Conservation (phyloP, 1,140 invertebrate genomes). For the Calliphora vicina region DNA sequence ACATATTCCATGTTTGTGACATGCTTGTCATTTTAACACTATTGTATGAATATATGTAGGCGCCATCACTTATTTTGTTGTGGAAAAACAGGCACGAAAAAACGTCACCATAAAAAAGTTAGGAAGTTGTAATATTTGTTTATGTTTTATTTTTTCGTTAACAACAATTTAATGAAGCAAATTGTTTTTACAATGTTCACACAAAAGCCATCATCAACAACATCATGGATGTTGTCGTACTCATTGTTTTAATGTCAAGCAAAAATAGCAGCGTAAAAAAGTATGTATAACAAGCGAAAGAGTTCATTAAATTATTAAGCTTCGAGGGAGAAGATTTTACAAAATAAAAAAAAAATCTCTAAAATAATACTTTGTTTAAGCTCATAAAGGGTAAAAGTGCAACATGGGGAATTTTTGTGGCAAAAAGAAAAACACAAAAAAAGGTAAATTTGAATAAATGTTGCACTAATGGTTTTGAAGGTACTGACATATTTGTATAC, state of each 20-base stretch:
- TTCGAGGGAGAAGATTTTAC: neutral
- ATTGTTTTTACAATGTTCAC: neutral
- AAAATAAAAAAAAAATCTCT: neutral
- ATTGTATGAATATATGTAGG: no score
- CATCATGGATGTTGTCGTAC: no score
- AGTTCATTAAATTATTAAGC: neutral
- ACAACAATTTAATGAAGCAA: neutral
- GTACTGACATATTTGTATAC: no score
- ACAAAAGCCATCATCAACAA: neutral
- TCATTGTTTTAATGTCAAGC: neutral
- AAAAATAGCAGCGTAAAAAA: neutral
- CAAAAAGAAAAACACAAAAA: no score
- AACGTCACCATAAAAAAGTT: neutral
- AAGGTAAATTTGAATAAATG: no score
- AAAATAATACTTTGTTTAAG: neutral
- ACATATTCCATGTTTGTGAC: neutral
- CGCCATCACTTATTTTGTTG: neutral
- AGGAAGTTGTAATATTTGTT: neutral
- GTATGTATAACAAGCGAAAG: neutral
- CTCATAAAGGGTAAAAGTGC: neutral
- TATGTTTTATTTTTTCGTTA: neutral
- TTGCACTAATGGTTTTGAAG: no score
- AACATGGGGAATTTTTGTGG: neutral
- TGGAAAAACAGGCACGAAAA: neutral
- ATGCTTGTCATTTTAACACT: neutral